These are phyloP conservation scores for Bradynema listronoti DNA, from an alignment of 1,140 invertebrate species.

Conservation along the genomic window DNA sequence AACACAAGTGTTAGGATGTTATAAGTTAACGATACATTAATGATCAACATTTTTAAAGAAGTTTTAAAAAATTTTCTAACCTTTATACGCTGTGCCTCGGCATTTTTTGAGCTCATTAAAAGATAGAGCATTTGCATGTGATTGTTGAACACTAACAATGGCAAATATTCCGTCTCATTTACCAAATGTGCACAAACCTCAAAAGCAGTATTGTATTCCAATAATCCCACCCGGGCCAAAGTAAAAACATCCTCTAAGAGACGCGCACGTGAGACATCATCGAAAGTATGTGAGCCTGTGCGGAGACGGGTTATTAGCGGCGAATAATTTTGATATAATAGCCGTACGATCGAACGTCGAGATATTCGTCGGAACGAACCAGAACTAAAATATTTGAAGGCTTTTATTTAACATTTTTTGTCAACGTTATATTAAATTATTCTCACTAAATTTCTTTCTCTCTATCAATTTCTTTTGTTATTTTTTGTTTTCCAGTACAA, in stretches of 20 bases:
- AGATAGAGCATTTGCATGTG: slow-evolving; percentile 17
- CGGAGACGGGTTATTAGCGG: slow-evolving; percentile 14
- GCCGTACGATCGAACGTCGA: slow-evolving; percentile 17
- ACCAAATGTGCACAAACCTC: slow-evolving; percentile 16
- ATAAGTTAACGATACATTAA: background rate
- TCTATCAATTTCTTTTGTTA: too few relatives aligned
- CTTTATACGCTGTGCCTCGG: background rate
- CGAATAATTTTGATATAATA: slow-evolving; percentile 29
- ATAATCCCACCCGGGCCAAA: slow-evolving; percentile 9
- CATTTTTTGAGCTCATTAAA: slow-evolving; percentile 14
- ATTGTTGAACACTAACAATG: slow-evolving; percentile 27
- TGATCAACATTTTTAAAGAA: background rate
- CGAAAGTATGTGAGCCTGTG: slow-evolving; percentile 13
- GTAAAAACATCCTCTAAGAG: slow-evolving; percentile 27
- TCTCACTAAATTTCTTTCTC: too few relatives aligned
- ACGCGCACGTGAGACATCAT: slow-evolving; percentile 19
- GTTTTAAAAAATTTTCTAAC: background rate
- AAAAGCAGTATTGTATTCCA: slow-evolving; percentile 11
- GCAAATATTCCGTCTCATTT: slow-evolving; percentile 17
- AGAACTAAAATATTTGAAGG: slow-evolving; percentile 14
- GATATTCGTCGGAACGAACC: slow-evolving; percentile 4
- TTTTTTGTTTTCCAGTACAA: too few relatives aligned
- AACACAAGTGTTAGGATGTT: slow-evolving; percentile 2
- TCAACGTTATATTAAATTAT: background rate
- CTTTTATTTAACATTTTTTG: background rate